A percentile compares a stretch with the other conserved stretches of the same genome.
phyloP scores from a whole-genome alignment of 2,113 vertebrate genomes.

The Nothoprocta perdicaria region DNA sequence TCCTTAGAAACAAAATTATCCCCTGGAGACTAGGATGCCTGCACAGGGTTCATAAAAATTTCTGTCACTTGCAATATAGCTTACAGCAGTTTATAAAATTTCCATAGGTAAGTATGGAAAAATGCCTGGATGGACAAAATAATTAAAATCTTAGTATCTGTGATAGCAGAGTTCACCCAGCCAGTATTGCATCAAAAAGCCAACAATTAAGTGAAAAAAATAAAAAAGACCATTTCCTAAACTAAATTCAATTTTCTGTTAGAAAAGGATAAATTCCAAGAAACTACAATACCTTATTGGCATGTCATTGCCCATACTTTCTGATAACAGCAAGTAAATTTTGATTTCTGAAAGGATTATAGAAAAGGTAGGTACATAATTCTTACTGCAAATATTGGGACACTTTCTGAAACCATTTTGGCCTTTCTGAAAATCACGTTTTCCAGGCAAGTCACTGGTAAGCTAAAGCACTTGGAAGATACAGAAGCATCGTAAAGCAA shows the following conservation, averaged over 20 bases:
- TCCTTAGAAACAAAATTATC: neutral
- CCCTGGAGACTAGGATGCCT: neutral
- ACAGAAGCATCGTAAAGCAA: neutral
- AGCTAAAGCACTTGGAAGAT: neutral
- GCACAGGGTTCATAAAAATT: neutral
- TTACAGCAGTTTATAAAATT: neutral
- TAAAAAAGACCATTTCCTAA: neutral
- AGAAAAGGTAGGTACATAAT: neutral
- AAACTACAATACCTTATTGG: neutral
- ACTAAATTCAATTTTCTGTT: neutral
- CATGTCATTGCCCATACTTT: neutral
- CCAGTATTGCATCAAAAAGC: neutral
- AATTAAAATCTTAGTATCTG: neutral
- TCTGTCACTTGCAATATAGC: neutral
- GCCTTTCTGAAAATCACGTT: constrained; percentile 18
- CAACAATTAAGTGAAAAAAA: neutral
- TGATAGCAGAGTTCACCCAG: neutral
- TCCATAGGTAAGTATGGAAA: neutral
- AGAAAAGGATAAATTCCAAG: neutral
- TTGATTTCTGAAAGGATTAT: neutral
- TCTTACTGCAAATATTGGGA: neutral
- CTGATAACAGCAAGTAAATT: neutral
- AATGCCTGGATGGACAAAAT: neutral
- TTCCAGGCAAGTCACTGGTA: neutral
- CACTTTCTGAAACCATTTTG: neutral